Base-by-base conservation (phyloP, 2,888 invertebrate genomes). In the Nemurella pictetii region DNA sequence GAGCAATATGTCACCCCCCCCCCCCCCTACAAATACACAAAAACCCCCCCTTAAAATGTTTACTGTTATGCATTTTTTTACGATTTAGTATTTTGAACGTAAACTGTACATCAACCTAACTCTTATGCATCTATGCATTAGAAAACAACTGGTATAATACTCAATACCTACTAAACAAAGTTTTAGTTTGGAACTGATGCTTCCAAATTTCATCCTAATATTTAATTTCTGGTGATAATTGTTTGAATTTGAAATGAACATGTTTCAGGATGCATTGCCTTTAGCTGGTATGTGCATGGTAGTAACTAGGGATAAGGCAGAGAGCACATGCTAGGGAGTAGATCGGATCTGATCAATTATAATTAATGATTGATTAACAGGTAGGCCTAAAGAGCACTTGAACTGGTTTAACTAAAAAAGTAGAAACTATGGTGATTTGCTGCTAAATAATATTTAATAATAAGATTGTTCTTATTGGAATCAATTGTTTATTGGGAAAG, bases 381-480 rank as follows among this genome's bases (percentile, higher is more conserved):
- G 55, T 55, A 55, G 55, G 55, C 55, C 55, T 55, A 55, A 55
- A 55, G 9, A 12, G 55, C 55, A 55, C 20, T 55, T 55, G 55
- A 55, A 55, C 55, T 55, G 55, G 55, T 55, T 20, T 20, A 55
- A 55, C 55, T 55, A 55, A 55, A 55, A 55, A 20, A 20, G 15
- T 2, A 35, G 12, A 12, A 55, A 55, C 55, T 55, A 55, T 15
- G 55, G 55, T 55, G 55, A 55, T 55, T 55, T 55, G 55, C 55
- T 55, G 55, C 55, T 55, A 55, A 55, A 20, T 55, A 55, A 55
- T 55, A 55, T 55, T 55, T 55, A 35, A 35, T 75, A 27, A 75
- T 75, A 75, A 75, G 75, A 75, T 75, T 75, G 75, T 75, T 75
- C 75, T 75, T 27, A 75, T 75, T 28, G 26, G 75, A 28, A 55